Base-by-base conservation (phyloP, 2,797 vertebrate species). In the Eptatretus atami region DNA sequence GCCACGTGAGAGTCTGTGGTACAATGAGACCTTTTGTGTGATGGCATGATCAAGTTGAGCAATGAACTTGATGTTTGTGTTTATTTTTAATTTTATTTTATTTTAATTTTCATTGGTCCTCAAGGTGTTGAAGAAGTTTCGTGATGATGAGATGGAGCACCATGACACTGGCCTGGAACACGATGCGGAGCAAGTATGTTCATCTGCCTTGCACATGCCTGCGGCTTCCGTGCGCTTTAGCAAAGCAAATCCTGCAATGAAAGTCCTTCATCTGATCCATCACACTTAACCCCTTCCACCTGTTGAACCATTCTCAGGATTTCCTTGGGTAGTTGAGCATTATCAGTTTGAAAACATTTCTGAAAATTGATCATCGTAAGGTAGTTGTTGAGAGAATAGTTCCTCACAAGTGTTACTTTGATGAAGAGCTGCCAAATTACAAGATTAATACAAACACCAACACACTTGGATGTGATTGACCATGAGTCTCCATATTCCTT, bases 101-200 rank as follows among this genome's bases (percentile, higher is more conserved):
- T 44, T 44, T 44, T 44, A n/a, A n/a, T 44, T 64, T 9, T 31
- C 6, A 44, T 3, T 69, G 61, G 68, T 72, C 67, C 9, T 25
- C 64, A 61, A 98, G 90, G 53, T 83, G 13, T 85, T 98, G 71
- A 92, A 83, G 67, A 79, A 84, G 52, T 92, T 88, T 71, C 76
- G 90, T 65, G 90, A 98, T 25, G 92, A 96, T 1, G 92, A 98
- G 65, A 71, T 81, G 69, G 84, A 94, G 53, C 92, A 96, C 73
- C 90, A 92, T 1, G 84, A 96, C 68, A 80, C 74, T 1, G 92
- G 86, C 61, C 66, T 96, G 12, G 79, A 81, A 19, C 80, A 94
- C 0, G 76, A 83, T 2, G 92, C 92, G 2, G 81, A 92, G 71
- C 69, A 73, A 63, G 92, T 94, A 70, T 76, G 79, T 71, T 14